A percentile compares a stretch with the other conserved stretches of the same genome.
Conservation (phyloP, 2,888 invertebrate species). For the Chymomyza procnemis region DNA sequence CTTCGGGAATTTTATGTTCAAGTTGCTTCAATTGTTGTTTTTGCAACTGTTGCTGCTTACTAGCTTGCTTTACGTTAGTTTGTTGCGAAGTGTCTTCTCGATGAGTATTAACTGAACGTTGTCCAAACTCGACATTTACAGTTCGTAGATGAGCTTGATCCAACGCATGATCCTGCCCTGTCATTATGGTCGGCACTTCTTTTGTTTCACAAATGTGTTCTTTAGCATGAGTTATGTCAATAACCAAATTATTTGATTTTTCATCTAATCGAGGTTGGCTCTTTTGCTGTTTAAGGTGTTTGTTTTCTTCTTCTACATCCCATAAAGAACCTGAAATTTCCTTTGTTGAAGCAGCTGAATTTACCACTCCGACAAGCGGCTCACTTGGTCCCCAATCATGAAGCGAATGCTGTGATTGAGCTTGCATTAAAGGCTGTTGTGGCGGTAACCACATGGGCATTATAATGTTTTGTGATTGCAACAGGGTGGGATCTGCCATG, state of each 20-base stretch:
- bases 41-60: conserved; percentile 15
- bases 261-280: conserved; percentile 13
- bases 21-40: conserved; percentile 29
- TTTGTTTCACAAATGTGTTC: conserved; percentile 12
- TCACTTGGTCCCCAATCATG: conserved; percentile 28
- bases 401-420: conserved; percentile 16
- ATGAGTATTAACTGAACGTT: conserved; percentile 3
- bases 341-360: conserved; percentile 22
- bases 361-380: conserved; percentile 36
- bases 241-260: conserved; percentile 20
- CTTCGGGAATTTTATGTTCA: conserved; percentile 47
- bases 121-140: conserved; percentile 2
- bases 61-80: conserved; percentile 1
- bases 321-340: conserved; percentile 58
- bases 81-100: conserved; percentile 11
- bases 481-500: conserved; percentile 57
- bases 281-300: conserved; percentile 48
- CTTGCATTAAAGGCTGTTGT: conserved; percentile 24
- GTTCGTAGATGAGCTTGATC: background rate
- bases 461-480: conserved; percentile 50
- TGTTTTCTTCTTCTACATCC: conserved; percentile 58
- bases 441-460: conserved; percentile 68
- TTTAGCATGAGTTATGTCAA: conserved; percentile 11
- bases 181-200: background rate
- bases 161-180: background rate